A percentile compares a stretch with the other conserved stretches of the same genome.
These are phyloP conservation scores for Physocephala rufipes DNA, from an alignment of 2,888 invertebrate genomes.

Conservation along the genomic window DNA sequence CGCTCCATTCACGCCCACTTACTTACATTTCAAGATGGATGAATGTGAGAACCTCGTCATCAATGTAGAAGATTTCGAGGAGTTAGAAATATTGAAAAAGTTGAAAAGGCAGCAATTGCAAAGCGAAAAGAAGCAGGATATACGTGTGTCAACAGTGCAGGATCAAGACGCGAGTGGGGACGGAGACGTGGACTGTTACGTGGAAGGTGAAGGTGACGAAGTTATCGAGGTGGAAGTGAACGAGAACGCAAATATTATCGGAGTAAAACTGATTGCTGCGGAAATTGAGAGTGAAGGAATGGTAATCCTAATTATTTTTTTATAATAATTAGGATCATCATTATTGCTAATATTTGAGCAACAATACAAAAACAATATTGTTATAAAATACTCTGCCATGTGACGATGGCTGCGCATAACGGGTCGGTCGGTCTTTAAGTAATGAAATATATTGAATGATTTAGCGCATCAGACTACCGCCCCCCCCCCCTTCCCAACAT, in stretches of 20 bases:
- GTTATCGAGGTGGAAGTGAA: constrained; percentile 32
- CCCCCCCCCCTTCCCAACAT: too few species aligned
- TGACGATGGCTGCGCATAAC: background rate
- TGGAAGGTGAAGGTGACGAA: constrained; percentile 34
- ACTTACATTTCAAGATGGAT: constrained; percentile 64
- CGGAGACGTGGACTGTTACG: constrained; percentile 36
- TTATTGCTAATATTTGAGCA: too few species aligned
- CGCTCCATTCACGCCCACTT: background rate
- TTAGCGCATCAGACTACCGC: too few species aligned
- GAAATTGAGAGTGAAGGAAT: constrained; percentile 54
- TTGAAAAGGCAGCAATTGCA: constrained; percentile 44
- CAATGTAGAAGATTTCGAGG: constrained; percentile 60
- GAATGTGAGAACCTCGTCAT: constrained; percentile 66
- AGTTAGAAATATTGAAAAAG: constrained; percentile 49
- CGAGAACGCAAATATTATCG: constrained; percentile 37
- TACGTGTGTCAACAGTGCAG: constrained; percentile 24
- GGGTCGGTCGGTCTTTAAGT: too few species aligned
- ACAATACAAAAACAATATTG: too few species aligned
- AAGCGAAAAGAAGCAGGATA: background rate
- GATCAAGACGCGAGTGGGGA: background rate
- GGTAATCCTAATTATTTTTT: too few species aligned
- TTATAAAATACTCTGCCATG: background rate
- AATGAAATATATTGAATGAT: too few species aligned
- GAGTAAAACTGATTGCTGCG: constrained; percentile 46
- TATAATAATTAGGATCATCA: constrained; percentile 2